Conservation (phyloP, 2,113 vertebrate genomes). For the Chlorodrepanis virens region DNA sequence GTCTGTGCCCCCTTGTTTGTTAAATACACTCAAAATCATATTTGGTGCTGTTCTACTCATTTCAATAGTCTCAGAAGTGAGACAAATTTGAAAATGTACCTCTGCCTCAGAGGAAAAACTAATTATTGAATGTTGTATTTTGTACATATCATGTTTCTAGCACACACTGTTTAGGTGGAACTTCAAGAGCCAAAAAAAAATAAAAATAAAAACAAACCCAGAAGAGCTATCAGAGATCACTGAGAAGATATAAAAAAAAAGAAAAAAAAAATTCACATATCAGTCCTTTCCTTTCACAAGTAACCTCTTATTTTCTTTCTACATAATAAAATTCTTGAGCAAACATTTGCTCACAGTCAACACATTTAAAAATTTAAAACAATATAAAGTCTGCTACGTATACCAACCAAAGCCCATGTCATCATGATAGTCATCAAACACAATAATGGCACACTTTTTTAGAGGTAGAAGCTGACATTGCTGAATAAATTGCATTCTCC, state of each 20-base stretch:
- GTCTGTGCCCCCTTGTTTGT: not conserved
- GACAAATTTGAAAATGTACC: not conserved
- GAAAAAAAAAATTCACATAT: not conserved
- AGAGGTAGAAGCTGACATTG: not conserved
- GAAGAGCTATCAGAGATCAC: not conserved
- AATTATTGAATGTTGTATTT: not conserved
- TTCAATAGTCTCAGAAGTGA: not conserved
- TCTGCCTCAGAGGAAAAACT: not conserved
- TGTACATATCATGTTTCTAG: not conserved
- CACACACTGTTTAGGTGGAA: not conserved
- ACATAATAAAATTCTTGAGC: not conserved
- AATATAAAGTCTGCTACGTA: not conserved
- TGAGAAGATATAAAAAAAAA: not conserved
- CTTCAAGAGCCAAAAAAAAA: not conserved
- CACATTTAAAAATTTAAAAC: not conserved
- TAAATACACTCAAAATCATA: not conserved
- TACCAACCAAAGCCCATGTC: not conserved
- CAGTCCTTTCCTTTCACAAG: not conserved
- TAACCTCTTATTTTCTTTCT: not conserved
- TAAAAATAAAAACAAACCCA: not conserved
- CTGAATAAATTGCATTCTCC: not conserved
- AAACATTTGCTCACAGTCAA: not conserved
- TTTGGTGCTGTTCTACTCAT: not conserved
- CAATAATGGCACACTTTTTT: not conserved
- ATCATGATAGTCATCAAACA: not conserved